Evolutionary conservation across 2,888 invertebrate genomes (phyloP).

Genomic region (Brachyptera putata): DNA sequence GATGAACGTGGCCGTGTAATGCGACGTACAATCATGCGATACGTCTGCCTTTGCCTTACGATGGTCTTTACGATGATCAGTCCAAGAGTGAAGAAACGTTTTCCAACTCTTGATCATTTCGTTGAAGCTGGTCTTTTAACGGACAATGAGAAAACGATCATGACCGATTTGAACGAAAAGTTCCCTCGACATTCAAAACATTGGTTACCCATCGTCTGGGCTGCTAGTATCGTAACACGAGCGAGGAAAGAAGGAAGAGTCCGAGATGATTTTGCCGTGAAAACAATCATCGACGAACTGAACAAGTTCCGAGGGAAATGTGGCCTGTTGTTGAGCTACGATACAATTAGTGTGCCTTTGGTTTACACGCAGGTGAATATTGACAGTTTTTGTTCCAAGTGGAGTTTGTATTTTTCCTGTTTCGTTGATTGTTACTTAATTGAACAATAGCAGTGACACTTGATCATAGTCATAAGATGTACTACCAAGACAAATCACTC

Average conservation of each 20-base stretch:
- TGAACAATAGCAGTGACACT: no score
- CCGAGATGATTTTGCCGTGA: constrained; percentile 87
- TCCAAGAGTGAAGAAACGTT: constrained; percentile 82
- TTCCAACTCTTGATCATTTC: constrained; percentile 77
- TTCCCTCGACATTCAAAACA: constrained; percentile 84
- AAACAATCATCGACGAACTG: constrained; percentile 82
- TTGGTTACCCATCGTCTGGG: constrained; percentile 91
- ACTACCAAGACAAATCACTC: no score
- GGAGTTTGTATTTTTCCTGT: neutral
- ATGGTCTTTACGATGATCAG: constrained; percentile 84
- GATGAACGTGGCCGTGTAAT: constrained; percentile 78
- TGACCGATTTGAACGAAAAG: constrained; percentile 71
- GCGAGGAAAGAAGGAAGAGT: constrained; percentile 87
- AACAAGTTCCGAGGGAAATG: constrained; percentile 80
- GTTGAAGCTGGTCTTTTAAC: constrained; percentile 79
- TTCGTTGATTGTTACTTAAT: no score
- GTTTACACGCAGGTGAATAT: constrained; percentile 67
- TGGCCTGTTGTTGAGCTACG: constrained; percentile 69
- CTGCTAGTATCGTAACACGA: constrained; percentile 81
- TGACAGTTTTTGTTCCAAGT: no score
- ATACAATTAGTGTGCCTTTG: constrained; percentile 73
- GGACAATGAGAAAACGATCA: constrained; percentile 75
- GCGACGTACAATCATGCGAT: constrained; percentile 77
- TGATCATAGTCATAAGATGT: no score
- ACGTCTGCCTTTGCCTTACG: constrained; percentile 79